Base-by-base conservation (phyloP, 2,888 invertebrate species). In the Drosophila robusta region DNA sequence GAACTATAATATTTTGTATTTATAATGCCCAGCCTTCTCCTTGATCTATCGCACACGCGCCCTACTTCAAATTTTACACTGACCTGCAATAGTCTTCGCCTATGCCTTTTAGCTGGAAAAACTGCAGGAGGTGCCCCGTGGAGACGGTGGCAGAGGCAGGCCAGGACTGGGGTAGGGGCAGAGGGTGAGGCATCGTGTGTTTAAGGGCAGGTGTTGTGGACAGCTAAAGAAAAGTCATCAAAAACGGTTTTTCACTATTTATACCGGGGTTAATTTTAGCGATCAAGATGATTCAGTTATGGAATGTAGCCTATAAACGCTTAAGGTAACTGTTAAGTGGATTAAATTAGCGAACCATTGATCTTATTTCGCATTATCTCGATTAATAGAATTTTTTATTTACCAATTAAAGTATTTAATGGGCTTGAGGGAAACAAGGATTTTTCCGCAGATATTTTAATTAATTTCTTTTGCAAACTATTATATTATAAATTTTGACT, bases 71-170 rank as follows among this genome's bases (percentile, higher is more conserved):
- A 29, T 55, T 34, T 6, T 41, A 67, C 60, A 65, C 47, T 61
- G 64, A 41, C 44, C 52, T 24, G 41, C 60, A 66, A 29, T 47
- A 70, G 78, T 72, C 26, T 61, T 32, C 12, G 22, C 18, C 57
- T 14, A 6, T n/a, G 39, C 45, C 67, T 68, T 34, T 81, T 86
- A 83, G 67, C 67, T 68, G 65, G 85, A 87, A 82, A 76, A 72
- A 54, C 87, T 32, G 34, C 81, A 70, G 78, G 81, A 42, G 63
- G 78, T 67, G 75, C 42, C 22, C 29, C 12, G 11, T n/a, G 14
- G 14, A 24, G 12, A 29, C 26, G 4, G 9, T 1, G 12, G 39
- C 14, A 14, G 14, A 14, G 22, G 22, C 16, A 36, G 24, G 22
- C 3, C 26, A 7, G 7, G 26, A 0, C 26, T 7, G 26, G 18